A percentile compares a stretch with the other conserved stretches of the same genome.
Conservation (phyloP, 1,140 invertebrate genomes). For the Globodera ellingtonae region DNA sequence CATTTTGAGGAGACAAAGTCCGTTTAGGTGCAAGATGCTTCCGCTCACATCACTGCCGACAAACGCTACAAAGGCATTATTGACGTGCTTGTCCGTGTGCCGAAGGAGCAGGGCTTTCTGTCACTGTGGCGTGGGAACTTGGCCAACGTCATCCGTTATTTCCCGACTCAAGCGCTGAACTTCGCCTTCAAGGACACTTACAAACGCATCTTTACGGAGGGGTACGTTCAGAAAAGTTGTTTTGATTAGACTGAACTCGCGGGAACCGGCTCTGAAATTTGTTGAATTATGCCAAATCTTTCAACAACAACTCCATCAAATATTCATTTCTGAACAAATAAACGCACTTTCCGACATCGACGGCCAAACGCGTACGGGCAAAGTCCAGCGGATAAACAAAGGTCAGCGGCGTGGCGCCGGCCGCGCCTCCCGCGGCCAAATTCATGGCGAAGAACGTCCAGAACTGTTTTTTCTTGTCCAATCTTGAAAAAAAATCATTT, state of each 20-base stretch:
- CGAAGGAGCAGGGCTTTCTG: slow-evolving; percentile 60
- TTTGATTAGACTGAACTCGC: slow-evolving; percentile 63
- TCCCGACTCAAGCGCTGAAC: slow-evolving; percentile 64
- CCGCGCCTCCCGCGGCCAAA: slow-evolving; percentile 66
- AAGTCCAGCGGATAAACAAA: slow-evolving; percentile 68
- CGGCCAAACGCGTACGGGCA: slow-evolving; percentile 66
- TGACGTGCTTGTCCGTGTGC: slow-evolving; percentile 59
- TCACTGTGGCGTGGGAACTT: slow-evolving; percentile 64
- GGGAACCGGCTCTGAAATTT: slow-evolving; percentile 32
- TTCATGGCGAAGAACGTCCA: slow-evolving; percentile 79
- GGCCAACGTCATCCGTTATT: slow-evolving; percentile 61
- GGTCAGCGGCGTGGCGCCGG: slow-evolving; percentile 66
- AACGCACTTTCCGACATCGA: slow-evolving; percentile 65
- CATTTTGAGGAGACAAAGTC: neutral
- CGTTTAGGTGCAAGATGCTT: slow-evolving; percentile 66
- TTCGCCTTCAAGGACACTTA: slow-evolving; percentile 66
- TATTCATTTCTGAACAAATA: neutral
- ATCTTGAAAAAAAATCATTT: slow-evolving; percentile 64
- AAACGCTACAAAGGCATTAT: slow-evolving; percentile 65
- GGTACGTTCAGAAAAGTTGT: slow-evolving; percentile 17
- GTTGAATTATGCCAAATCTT: neutral
- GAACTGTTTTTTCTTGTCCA: slow-evolving; percentile 85
- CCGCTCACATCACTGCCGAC: slow-evolving; percentile 78
- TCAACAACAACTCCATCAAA: neutral
- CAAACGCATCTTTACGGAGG: slow-evolving; percentile 59